These are phyloP conservation scores for Pomacea maculata DNA, from an alignment of 1,140 invertebrate genomes.

Conservation along the genomic window DNA sequence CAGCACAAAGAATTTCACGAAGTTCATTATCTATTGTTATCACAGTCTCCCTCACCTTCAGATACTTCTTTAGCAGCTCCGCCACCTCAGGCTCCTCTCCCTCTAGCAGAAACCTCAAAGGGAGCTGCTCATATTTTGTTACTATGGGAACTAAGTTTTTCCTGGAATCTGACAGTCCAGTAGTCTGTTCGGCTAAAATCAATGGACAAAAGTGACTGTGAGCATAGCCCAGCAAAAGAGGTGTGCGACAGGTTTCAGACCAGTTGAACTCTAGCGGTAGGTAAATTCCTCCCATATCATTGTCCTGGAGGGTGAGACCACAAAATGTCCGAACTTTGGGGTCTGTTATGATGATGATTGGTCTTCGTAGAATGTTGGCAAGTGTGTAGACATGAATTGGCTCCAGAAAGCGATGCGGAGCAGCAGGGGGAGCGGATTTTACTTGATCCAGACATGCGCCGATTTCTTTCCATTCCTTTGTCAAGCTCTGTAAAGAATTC, in stretches of 20 bases:
- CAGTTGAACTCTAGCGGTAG: slow-evolving; percentile 79
- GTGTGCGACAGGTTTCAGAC: slow-evolving; percentile 70
- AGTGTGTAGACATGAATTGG: slow-evolving; percentile 85
- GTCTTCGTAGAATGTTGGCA: slow-evolving; percentile 82
- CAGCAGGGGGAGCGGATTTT: slow-evolving; percentile 7
- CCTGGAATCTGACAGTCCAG: background rate
- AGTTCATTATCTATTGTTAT: slow-evolving; percentile 27
- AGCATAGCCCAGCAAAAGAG: slow-evolving; percentile 79
- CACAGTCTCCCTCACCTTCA: slow-evolving; percentile 47
- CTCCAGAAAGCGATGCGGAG: slow-evolving; percentile 79
- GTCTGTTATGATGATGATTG: slow-evolving; percentile 88
- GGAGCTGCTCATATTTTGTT: slow-evolving; percentile 38
- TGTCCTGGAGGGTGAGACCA: slow-evolving; percentile 64
- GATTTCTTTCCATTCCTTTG: slow-evolving; percentile 51
- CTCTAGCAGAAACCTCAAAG: slow-evolving; percentile 45
- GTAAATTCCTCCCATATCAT: slow-evolving; percentile 84
- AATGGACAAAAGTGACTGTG: slow-evolving; percentile 88
- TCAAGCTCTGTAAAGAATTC: slow-evolving; percentile 36
- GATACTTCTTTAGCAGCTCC: slow-evolving; percentile 48
- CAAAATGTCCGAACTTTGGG: slow-evolving; percentile 67
- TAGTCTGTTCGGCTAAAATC: slow-evolving; percentile 39
- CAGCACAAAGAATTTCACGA: slow-evolving; percentile 36
- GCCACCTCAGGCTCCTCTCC: slow-evolving; percentile 46
- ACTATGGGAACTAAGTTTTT: slow-evolving; percentile 48
- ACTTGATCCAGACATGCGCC: slow-evolving; percentile 37